Evolutionary conservation across 2,797 vertebrate species (phyloP).

Genomic region (Xenentodon cancila): DNA sequence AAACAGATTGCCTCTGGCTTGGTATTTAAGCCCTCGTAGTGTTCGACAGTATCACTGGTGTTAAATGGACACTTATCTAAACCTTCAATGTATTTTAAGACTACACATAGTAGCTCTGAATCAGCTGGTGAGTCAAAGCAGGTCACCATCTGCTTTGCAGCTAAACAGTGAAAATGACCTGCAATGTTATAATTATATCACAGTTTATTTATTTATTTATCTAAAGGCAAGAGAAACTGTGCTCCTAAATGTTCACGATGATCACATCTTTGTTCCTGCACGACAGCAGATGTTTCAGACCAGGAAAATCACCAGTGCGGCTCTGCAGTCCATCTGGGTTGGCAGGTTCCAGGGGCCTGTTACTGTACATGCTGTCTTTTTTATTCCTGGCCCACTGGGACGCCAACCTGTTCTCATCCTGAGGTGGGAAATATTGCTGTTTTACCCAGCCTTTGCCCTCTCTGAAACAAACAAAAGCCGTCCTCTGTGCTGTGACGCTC

Average conservation of each 20-base stretch:
- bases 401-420: background rate
- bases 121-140: slow-evolving; percentile 48
- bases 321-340: slow-evolving; percentile 2
- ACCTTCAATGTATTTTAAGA: slow-evolving; percentile 60
- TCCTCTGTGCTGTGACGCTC: slow-evolving; percentile 7
- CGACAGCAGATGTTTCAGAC: slow-evolving; percentile 7
- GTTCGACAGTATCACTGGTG: slow-evolving; percentile 58
- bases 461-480: slow-evolving; percentile 1
- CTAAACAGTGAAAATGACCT: slow-evolving; percentile 20
- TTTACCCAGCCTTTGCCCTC: slow-evolving; percentile 7
- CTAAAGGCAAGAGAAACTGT: background rate
- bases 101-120: slow-evolving; percentile 30
- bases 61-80: slow-evolving; percentile 62
- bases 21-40: slow-evolving; percentile 61
- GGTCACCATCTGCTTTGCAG: slow-evolving; percentile 32
- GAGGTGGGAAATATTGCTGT: slow-evolving; percentile 1
- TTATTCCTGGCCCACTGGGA: slow-evolving; percentile 3
- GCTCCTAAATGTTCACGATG: slow-evolving; percentile 5
- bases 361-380: slow-evolving; percentile 5
- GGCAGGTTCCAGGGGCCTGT: slow-evolving; percentile 5
- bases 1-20: slow-evolving; percentile 71
- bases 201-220: slow-evolving; percentile 19
- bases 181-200: slow-evolving; percentile 11
- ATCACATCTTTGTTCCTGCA: slow-evolving; percentile 3
- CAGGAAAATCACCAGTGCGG: background rate